phyloP scores from a whole-genome alignment of 1,140 invertebrate genomes.

The Bombus turneri region DNA sequence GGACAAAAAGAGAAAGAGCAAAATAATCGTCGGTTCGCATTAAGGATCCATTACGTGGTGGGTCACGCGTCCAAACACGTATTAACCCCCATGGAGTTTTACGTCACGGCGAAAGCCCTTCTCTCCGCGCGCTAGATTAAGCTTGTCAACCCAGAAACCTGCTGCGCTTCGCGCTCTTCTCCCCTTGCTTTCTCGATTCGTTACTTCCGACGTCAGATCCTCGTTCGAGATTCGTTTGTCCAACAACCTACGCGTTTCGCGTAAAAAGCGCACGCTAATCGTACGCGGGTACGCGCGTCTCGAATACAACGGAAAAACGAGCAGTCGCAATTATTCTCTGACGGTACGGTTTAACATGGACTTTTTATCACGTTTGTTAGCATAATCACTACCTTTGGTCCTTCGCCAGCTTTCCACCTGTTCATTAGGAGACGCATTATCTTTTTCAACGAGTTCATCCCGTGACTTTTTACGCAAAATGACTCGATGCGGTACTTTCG shows the following conservation, averaged over 20 bases:
- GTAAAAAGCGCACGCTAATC: background rate
- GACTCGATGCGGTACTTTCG: background rate
- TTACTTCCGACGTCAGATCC: background rate
- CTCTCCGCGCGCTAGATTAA: slow-evolving; percentile 7
- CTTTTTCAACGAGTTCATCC: background rate
- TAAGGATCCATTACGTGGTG: slow-evolving; percentile 68
- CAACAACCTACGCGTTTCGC: no score
- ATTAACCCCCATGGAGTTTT: slow-evolving; percentile 61
- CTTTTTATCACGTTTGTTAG: background rate
- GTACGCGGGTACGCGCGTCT: background rate
- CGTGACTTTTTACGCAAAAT: background rate
- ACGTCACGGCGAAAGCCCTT: slow-evolving; percentile 21
- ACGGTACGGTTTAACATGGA: background rate
- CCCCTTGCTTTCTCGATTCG: no score
- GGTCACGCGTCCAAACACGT: slow-evolving; percentile 65
- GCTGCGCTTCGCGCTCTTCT: background rate
- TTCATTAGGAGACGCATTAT: slow-evolving; percentile 16
- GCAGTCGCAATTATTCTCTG: background rate
- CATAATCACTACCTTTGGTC: background rate
- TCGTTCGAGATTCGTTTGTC: background rate
- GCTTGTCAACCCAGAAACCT: background rate
- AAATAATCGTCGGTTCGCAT: slow-evolving; percentile 65
- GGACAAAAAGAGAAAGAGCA: slow-evolving; percentile 47
- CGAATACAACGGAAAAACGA: background rate
- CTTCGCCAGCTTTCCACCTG: slow-evolving; percentile 2